These are phyloP conservation scores for Spodoptera exigua DNA, from an alignment of 2,888 invertebrate species.

Conservation along the genomic window DNA sequence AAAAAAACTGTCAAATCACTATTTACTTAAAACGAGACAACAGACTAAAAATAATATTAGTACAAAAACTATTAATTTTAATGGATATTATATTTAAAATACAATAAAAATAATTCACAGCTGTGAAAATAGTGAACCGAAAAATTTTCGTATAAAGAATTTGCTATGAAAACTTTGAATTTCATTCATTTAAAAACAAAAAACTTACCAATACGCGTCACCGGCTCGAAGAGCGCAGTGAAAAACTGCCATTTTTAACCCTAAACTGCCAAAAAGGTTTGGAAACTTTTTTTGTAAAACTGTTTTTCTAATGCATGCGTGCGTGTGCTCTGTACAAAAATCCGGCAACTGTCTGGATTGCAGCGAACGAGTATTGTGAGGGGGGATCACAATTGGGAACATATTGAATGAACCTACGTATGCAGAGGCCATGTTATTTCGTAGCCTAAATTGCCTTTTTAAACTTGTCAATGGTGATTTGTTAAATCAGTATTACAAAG, in stretches of 20 bases:
- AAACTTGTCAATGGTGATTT: not conserved
- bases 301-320: constrained; percentile 21
- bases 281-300: not conserved
- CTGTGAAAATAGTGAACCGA: too few relatives aligned
- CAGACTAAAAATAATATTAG: too few relatives aligned
- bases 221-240: constrained; percentile 59
- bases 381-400: constrained; percentile 78
- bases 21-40: too few relatives aligned
- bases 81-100: too few relatives aligned
- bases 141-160: too few relatives aligned
- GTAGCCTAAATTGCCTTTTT: constrained; percentile 26
- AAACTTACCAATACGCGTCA: constrained; percentile 80
- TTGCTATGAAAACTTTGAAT: not conserved
- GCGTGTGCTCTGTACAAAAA: constrained; percentile 66
- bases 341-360: constrained; percentile 71
- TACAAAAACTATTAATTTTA: too few relatives aligned
- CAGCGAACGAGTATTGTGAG: constrained; percentile 70
- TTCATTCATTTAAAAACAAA: constrained; percentile 31
- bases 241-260: constrained; percentile 72
- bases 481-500: too few relatives aligned
- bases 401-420: constrained; percentile 68
- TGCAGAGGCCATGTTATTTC: constrained; percentile 58
- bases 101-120: too few relatives aligned
- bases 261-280: constrained; percentile 1
- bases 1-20: too few relatives aligned